Evolutionary conservation across 2,797 vertebrate genomes (phyloP), one percentile per base, ranked within the genome.

Genomic region (Anas bahamensis): DNA sequence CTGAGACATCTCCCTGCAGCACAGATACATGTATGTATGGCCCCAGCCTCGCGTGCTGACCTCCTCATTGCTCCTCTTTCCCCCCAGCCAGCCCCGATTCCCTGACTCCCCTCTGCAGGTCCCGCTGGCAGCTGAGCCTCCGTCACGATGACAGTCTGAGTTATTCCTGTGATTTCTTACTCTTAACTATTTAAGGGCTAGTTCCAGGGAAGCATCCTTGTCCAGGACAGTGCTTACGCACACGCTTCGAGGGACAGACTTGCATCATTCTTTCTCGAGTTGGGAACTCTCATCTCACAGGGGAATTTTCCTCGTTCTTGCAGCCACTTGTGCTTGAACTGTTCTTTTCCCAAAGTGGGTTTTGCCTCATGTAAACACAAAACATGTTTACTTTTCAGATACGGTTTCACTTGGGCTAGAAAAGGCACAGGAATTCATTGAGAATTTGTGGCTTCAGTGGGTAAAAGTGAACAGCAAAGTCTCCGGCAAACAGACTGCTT

Each of bases 251-350:
- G 94, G 91, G 93, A 93, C 86, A 91, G 86, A 81, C 86, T 96
- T 96, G 94, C 96, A 96, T 94, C 88, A 91, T 90, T 90, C 78
- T 77, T 90, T 66, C 85, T 94, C 65, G 46, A 93, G 56, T 73
- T 70, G n/a, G 89, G 93, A 96, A 88, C 44, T 93, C 83, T 86
- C 82, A 9, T 92, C 86, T 92, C 95, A 91, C 81, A 91, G 52
- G 93, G 91, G 93, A 94, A 91, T 95, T 95, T 94, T 90, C 90
- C 84, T 94, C 11, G 4, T 61, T 95, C 61, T 93, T 91, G 75
- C 86, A 93, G 75, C 37, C 3, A 17, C 50, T 72, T 80, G 57
- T 55, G 55, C 78, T 71, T 69, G 78, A 94, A 80, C 83, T 80
- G 59, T 59, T 93, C 72, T 83, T 91, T 90, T 88, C 91, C 94